Conservation (phyloP, 1,140 invertebrate genomes). For the Oedothorax gibbosus region DNA sequence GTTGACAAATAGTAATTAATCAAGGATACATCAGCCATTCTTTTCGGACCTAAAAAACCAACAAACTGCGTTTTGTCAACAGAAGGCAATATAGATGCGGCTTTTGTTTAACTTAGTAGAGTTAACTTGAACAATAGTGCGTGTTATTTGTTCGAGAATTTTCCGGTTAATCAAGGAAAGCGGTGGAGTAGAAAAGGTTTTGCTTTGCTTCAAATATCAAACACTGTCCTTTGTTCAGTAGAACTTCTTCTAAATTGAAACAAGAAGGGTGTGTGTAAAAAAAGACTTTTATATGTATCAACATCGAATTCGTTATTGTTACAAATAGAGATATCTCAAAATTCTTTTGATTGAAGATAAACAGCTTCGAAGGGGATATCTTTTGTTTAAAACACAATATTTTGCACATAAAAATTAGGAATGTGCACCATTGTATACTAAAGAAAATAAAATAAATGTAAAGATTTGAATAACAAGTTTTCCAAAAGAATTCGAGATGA, state of each 20-base stretch:
- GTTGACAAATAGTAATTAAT: constrained; percentile 57
- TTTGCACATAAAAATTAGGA: constrained; percentile 34
- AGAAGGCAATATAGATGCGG: constrained; percentile 28
- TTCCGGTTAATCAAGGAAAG: constrained; percentile 49
- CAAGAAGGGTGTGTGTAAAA: constrained; percentile 1
- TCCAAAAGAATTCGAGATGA: constrained; percentile 13
- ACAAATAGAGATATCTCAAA: constrained; percentile 15
- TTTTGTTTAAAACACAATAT: constrained; percentile 53
- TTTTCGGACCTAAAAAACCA: constrained; percentile 41
- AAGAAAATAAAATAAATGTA: constrained; percentile 9
- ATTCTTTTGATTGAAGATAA: constrained; percentile 47
- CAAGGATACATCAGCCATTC: constrained; percentile 30
- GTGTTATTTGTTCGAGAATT: constrained; percentile 51
- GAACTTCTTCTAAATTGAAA: constrained; percentile 55
- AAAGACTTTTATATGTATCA: constrained; percentile 16
- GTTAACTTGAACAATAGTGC: constrained; percentile 47
- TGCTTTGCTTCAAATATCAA: constrained; percentile 54
- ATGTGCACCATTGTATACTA: constrained; percentile 16
- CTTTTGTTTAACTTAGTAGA: constrained; percentile 58
- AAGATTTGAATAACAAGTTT: constrained; percentile 36
- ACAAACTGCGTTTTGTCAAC: constrained; percentile 58
- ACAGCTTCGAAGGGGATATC: constrained; percentile 44
- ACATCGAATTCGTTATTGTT: constrained; percentile 46
- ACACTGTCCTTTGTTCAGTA: constrained; percentile 35
- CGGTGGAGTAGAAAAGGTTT: constrained; percentile 35